phyloP scores from a whole-genome alignment of 1,140 invertebrate genomes.

The Pemphigus obesinymphae region DNA sequence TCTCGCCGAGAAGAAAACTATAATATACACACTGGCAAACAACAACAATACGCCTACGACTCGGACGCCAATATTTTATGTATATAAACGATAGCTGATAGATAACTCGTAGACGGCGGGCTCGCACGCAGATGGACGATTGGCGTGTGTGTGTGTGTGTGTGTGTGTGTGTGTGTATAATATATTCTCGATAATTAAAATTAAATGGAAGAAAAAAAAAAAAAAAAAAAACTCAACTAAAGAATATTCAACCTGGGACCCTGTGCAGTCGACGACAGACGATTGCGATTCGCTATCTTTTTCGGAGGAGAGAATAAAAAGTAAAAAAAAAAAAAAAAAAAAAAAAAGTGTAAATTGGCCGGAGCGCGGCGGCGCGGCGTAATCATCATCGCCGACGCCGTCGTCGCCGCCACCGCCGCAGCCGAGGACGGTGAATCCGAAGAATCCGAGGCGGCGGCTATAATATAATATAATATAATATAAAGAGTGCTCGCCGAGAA shows the following conservation, averaged over 20 bases:
- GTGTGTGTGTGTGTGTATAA: no score
- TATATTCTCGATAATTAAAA: not conserved
- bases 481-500: constrained; percentile 9
- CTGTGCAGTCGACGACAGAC: not conserved
- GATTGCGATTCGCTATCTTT: constrained; percentile 11
- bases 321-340: not conserved
- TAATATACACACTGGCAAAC: not conserved
- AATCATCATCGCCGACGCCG: not conserved
- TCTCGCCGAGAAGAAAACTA: not conserved
- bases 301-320: not conserved
- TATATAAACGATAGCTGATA: not conserved
- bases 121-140: not conserved
- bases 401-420: not conserved
- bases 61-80: not conserved
- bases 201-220: not conserved
- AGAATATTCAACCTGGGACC: not conserved
- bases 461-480: not conserved
- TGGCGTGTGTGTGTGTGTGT: not conserved
- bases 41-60: not conserved
- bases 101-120: not conserved
- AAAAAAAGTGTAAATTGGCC: constrained; percentile 7
- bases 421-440: constrained; percentile 8
- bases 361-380: not conserved
- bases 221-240: no score
- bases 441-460: not conserved